Conservation (phyloP, 2,888 invertebrate species). For the Cantharis nigra region DNA sequence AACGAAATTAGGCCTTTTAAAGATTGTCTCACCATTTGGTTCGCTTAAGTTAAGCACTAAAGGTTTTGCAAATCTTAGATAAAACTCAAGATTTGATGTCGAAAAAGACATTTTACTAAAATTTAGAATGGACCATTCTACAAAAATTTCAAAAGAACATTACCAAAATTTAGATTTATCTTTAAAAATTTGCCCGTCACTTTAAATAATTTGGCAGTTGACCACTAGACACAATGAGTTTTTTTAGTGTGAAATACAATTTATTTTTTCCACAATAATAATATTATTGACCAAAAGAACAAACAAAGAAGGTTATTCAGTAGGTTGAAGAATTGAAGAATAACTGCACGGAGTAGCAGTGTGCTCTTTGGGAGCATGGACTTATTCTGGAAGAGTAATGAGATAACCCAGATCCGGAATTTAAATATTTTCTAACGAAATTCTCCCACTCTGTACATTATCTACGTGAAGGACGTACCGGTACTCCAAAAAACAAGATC, state of each 20-base stretch:
- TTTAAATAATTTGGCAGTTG: neutral
- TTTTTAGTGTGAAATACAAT: neutral
- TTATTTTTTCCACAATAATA: no score
- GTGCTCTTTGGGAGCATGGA: no score
- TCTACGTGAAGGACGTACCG: no score
- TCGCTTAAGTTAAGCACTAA: constrained; percentile 52
- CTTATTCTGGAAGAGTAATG: no score
- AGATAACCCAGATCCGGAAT: no score
- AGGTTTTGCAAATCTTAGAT: constrained; percentile 54
- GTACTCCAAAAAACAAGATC: no score
- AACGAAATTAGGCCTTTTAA: neutral
- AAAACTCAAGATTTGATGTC: constrained; percentile 51
- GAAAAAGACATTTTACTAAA: neutral
- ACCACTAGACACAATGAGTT: neutral
- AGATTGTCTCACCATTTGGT: constrained; percentile 47
- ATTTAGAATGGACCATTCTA: neutral
- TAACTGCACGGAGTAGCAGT: no score
- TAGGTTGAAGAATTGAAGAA: no score
- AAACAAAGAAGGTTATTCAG: no score
- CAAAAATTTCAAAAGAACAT: neutral
- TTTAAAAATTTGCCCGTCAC: neutral
- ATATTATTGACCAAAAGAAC: no score
- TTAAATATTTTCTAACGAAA: no score
- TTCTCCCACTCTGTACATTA: no score
- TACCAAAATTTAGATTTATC: constrained; percentile 17